Percentiles rank a stretch among this genome's conserved stretches.
These are phyloP conservation scores for Drosophila tanythrix DNA, from an alignment of 2,888 invertebrate genomes.

Conservation along the genomic window DNA sequence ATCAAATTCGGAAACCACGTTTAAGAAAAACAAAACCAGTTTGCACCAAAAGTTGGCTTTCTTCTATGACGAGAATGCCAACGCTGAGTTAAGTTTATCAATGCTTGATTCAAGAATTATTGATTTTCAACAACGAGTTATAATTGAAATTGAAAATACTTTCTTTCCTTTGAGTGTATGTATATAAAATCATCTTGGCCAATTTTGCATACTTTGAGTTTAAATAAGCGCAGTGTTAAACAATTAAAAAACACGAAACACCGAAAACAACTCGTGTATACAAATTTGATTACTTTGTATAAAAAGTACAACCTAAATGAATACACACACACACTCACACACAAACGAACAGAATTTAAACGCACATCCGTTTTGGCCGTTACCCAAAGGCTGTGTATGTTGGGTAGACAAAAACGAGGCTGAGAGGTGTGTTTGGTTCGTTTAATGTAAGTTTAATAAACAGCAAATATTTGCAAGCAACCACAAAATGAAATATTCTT, in stretches of 20 bases:
- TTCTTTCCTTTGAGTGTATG: background rate
- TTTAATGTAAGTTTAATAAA: slow-evolving; percentile 52
- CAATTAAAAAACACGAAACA: slow-evolving; percentile 35
- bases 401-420: background rate
- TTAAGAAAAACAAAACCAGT: background rate
- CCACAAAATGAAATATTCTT: slow-evolving; percentile 24
- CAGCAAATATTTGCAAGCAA: slow-evolving; percentile 47
- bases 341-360: slow-evolving; percentile 23
- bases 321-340: background rate
- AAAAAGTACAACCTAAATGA: background rate
- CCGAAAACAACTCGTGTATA: slow-evolving; percentile 5
- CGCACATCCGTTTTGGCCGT: slow-evolving; percentile 58
- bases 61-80: too few species aligned
- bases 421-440: background rate
- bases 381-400: slow-evolving; percentile 25
- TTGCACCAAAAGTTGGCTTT: background rate
- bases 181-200: slow-evolving; percentile 6
- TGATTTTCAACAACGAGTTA: background rate
- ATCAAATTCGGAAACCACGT: background rate
- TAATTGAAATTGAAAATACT: background rate
- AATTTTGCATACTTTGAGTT: slow-evolving; percentile 10
- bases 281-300: slow-evolving; percentile 17
- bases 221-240: slow-evolving; percentile 3
- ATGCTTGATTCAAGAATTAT: background rate
- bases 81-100: background rate